phyloP scores from a whole-genome alignment of 2,113 vertebrate genomes.

The Scortum barcoo region DNA sequence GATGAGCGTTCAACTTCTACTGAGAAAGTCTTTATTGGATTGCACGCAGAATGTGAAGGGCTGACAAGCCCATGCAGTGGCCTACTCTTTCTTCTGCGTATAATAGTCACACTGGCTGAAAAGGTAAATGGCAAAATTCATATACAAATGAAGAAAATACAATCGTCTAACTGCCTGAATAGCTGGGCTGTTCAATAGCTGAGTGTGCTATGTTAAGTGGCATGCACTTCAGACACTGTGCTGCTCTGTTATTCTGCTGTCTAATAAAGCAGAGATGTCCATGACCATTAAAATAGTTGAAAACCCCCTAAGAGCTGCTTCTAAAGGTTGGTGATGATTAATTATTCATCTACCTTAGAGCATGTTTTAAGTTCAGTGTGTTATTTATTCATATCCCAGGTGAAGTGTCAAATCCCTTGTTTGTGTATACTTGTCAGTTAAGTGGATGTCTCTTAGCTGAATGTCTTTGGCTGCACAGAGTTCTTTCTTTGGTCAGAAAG shows the following conservation, averaged over 20 bases:
- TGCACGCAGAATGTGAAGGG: slow-evolving; percentile 21
- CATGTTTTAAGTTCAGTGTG: slow-evolving; percentile 30
- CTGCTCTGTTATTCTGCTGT: slow-evolving; percentile 17
- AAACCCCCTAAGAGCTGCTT: slow-evolving; percentile 49
- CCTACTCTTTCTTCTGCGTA: background rate
- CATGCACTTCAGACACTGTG: slow-evolving; percentile 15
- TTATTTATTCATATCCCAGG: slow-evolving; percentile 59
- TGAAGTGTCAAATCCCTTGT: slow-evolving; percentile 51
- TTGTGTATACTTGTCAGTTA: slow-evolving; percentile 41
- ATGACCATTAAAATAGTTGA: slow-evolving; percentile 41
- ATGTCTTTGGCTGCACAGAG: background rate
- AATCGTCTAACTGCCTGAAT: background rate
- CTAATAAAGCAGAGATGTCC: slow-evolving; percentile 47
- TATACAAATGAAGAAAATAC: slow-evolving; percentile 16
- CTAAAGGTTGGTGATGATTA: slow-evolving; percentile 40
- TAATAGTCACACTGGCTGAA: background rate
- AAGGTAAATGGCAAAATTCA: background rate
- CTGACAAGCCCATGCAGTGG: background rate
- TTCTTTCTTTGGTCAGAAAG: background rate
- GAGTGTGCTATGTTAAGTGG: slow-evolving; percentile 32
- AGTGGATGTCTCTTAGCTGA: slow-evolving; percentile 5
- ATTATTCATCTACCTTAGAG: slow-evolving; percentile 46
- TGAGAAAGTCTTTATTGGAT: slow-evolving; percentile 18
- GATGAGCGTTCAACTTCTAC: slow-evolving; percentile 6
- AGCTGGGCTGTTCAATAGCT: background rate